Percentiles rank a stretch among this genome's conserved stretches.
phyloP scores from a whole-genome alignment of 2,888 invertebrate genomes.

The Mimas tiliae region DNA sequence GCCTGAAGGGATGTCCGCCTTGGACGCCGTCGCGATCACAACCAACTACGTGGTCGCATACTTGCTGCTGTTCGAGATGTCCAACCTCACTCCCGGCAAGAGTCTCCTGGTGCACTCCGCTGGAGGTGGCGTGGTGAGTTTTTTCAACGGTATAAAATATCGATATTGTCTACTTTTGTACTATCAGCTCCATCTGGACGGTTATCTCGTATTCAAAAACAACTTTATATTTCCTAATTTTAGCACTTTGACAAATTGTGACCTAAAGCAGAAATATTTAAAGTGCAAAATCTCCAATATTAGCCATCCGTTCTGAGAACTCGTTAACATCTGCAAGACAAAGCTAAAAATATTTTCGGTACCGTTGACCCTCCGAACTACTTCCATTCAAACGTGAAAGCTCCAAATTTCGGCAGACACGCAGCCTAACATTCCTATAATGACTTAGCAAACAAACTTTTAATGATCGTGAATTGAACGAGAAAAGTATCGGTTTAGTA shows the following conservation, averaged over 20 bases:
- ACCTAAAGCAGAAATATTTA: too few species aligned
- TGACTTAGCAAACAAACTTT: slow-evolving; percentile 59
- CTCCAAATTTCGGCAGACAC: slow-evolving; percentile 19
- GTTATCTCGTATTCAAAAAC: neutral
- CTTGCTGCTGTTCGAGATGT: slow-evolving; percentile 93
- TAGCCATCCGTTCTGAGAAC: slow-evolving; percentile 17
- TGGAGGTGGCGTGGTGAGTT: slow-evolving; percentile 94
- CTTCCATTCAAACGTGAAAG: slow-evolving; percentile 10
- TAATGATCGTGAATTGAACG: slow-evolving; percentile 71
- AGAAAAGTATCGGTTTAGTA: slow-evolving; percentile 62
- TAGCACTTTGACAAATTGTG: neutral
- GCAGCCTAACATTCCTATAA: slow-evolving; percentile 53
- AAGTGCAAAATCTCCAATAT: neutral
- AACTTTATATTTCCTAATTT: neutral
- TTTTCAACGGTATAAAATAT: neutral
- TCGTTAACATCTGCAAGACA: slow-evolving; percentile 40
- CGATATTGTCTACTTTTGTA: neutral
- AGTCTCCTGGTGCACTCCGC: slow-evolving; percentile 93
- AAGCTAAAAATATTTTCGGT: slow-evolving; percentile 49
- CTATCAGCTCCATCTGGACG: too few species aligned
- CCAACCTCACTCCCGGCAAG: slow-evolving; percentile 90
- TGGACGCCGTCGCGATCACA: slow-evolving; percentile 93
- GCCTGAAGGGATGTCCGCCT: slow-evolving; percentile 89
- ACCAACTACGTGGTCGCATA: slow-evolving; percentile 95
- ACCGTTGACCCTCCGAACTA: slow-evolving; percentile 56